Evolutionary conservation across 2,888 invertebrate genomes (phyloP), one percentile per base, ranked within the genome.

Genomic region (Chaetoderma sp.): DNA sequence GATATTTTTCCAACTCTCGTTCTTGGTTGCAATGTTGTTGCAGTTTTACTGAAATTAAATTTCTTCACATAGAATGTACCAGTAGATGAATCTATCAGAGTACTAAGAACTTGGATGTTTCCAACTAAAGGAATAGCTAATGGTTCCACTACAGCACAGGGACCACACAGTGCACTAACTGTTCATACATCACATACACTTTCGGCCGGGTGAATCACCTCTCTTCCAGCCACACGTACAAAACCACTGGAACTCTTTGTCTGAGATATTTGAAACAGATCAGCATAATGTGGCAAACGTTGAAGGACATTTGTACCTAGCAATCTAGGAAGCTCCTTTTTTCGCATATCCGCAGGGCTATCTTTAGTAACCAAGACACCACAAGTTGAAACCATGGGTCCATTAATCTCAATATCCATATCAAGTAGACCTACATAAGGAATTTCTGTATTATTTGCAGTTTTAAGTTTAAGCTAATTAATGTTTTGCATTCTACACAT

Each of bases 361-460:
- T 52, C 52, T 21, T 52, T 52, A 33, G 52, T 28, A 13, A 52
- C 23, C 28, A 52, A n/a, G 2, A 52, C 32, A 3, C 52, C 52
- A 18, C 52, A 16, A 1, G 28, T 52, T 30, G 16, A 10, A 18
- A 52, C 32, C 30, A 16, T 16, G 18, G 18, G 13, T 13, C 52
- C 52, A 28, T 30, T 33, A 16, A 52, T 33, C 2, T 30, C n/a
- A 8, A 52, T 33, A 52, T 52, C 52, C 13, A 52, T 33, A 16
- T 52, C 28, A 16, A 52, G 28, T 18, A 32, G 32, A 8, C 52
- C 52, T n/a, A 21, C 23, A 21, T 52, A 27, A 8, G 28, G 52
- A 4, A 27, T 52, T n/a, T 52, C 28, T 25, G 28, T 52, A 18
- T 33, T 33, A 52, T 27, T 30, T 25, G 52, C 52, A 25, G 4